These are phyloP conservation scores for Aramus guarauna DNA, from an alignment of 2,113 vertebrate genomes.

Conservation along the genomic window DNA sequence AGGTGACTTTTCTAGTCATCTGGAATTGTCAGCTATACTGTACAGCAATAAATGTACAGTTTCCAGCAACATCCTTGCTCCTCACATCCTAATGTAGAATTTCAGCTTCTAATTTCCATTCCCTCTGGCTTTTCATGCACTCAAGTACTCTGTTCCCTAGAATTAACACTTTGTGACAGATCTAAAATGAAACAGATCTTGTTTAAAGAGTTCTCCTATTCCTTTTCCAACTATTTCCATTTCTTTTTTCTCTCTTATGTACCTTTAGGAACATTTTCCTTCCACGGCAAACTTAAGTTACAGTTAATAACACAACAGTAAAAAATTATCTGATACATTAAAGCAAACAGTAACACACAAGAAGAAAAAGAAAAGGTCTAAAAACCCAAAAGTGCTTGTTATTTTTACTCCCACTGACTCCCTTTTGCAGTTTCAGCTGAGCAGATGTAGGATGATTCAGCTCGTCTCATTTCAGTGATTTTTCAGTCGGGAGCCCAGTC, in stretches of 20 bases:
- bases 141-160: background rate
- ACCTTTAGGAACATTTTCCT: background rate
- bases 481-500: background rate
- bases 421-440: background rate
- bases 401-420: background rate
- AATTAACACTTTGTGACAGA: background rate
- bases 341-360: background rate
- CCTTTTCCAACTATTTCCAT: background rate
- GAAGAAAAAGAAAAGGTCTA: background rate
- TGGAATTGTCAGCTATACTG: constrained; percentile 54
- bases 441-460: background rate
- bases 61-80: background rate
- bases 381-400: background rate
- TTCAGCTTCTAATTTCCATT: constrained; percentile 1
- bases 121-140: background rate
- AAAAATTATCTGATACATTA: background rate
- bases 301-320: background rate
- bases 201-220: background rate
- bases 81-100: background rate
- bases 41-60: background rate
- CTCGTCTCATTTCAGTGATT: background rate
- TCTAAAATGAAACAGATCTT: background rate
- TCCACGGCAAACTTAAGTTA: background rate
- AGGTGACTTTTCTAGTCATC: constrained; percentile 60
- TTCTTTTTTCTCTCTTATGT: background rate